Conservation (phyloP, 2,113 vertebrate species). For the Halichoerus grypus region DNA sequence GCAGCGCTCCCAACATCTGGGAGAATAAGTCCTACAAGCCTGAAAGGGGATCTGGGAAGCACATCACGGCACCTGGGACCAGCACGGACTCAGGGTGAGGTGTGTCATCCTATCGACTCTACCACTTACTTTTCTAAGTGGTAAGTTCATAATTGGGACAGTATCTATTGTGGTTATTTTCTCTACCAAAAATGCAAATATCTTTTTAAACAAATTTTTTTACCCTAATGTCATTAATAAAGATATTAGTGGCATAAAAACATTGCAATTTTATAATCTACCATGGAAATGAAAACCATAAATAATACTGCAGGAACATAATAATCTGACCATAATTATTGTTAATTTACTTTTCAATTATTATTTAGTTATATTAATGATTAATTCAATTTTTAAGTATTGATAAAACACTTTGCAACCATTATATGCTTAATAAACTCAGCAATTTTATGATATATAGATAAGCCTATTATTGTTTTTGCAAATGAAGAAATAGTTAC, state of each 20-base stretch:
- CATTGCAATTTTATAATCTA: conserved; percentile 35
- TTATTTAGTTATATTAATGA: conserved; percentile 13
- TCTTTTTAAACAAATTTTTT: background rate
- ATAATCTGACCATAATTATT: conserved; percentile 38
- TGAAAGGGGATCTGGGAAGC: background rate
- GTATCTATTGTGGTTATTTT: background rate
- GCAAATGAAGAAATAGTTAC: conserved; percentile 22
- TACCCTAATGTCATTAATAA: conserved; percentile 16
- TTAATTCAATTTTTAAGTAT: conserved; percentile 32
- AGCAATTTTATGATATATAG: background rate
- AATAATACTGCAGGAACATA: conserved; percentile 14
- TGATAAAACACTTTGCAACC: background rate
- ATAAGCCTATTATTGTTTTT: background rate
- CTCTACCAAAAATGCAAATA: background rate
- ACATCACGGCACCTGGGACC: background rate
- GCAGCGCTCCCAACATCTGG: background rate
- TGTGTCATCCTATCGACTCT: background rate
- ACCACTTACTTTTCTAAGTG: background rate
- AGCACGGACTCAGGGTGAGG: background rate
- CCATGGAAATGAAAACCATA: conserved; percentile 53
- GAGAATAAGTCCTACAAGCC: background rate
- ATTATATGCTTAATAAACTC: conserved; percentile 35
- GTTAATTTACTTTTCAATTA: conserved; percentile 44
- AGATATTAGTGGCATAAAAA: conserved; percentile 47
- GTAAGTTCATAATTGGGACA: background rate